Percentiles rank a stretch among this genome's conserved stretches.
Conservation (phyloP, 2,113 vertebrate species). For the Aptenodytes forsteri region DNA sequence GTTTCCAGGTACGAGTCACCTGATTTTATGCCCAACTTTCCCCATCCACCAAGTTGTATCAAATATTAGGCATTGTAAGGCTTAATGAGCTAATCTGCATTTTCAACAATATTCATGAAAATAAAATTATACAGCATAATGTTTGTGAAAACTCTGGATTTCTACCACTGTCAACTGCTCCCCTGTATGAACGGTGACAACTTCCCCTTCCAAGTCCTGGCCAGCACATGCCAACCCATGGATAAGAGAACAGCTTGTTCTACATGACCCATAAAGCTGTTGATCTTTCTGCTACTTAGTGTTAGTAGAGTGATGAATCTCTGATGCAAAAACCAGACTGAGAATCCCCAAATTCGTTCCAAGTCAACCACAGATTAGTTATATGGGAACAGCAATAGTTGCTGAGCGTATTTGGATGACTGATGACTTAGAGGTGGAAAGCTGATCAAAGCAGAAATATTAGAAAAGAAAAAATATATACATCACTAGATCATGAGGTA, state of each 20-base stretch:
- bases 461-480: background rate
- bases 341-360: background rate
- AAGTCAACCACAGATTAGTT: background rate
- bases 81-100: background rate
- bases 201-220: background rate
- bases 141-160: background rate
- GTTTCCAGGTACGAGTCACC: background rate
- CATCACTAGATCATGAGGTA: background rate
- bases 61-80: background rate
- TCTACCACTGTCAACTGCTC: background rate
- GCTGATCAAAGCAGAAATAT: background rate
- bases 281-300: conserved; percentile 37
- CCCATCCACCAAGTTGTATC: background rate
- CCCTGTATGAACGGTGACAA: background rate
- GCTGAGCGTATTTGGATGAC: background rate
- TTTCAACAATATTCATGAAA: background rate
- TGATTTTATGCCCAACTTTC: background rate
- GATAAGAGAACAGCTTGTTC: conserved; percentile 26
- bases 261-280: conserved; percentile 19
- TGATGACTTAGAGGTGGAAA: background rate
- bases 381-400: background rate
- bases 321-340: background rate
- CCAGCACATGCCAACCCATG: background rate
- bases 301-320: background rate
- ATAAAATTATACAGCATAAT: background rate